phyloP scores from a whole-genome alignment of 2,797 vertebrate genomes.

The Catharus ustulatus region DNA sequence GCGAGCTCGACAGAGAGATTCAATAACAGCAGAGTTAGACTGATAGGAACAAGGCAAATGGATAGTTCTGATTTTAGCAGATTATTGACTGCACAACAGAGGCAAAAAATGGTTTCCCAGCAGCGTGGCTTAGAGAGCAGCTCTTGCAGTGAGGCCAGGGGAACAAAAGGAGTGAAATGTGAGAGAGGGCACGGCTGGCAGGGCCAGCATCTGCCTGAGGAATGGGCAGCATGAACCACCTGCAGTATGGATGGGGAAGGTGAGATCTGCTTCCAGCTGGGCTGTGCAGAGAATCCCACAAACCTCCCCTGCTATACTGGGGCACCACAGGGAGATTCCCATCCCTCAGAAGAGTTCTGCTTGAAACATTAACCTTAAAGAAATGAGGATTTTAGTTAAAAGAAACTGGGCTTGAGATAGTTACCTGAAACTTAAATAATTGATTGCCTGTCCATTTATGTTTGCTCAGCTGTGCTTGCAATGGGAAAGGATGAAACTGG shows the following conservation, averaged over 20 bases:
- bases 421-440: too few species aligned
- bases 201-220: background rate
- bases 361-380: too few species aligned
- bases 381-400: too few species aligned
- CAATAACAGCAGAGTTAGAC: conserved; percentile 26
- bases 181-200: background rate
- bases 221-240: background rate
- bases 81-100: conserved; percentile 37
- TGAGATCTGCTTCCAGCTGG: background rate
- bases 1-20: background rate
- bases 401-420: too few species aligned
- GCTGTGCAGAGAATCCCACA: background rate
- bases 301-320: fast-evolving
- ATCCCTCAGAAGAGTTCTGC: background rate
- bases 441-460: too few species aligned
- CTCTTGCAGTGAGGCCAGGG: background rate
- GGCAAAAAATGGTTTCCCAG: background rate
- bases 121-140: background rate
- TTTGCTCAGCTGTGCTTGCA: too few species aligned
- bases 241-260: background rate
- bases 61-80: conserved; percentile 31
- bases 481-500: too few species aligned
- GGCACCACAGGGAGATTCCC: background rate
- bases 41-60: conserved; percentile 49
- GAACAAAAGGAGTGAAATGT: conserved; percentile 2